Conservation (phyloP, 1,140 invertebrate species). For the Diorhabda sublineata region DNA sequence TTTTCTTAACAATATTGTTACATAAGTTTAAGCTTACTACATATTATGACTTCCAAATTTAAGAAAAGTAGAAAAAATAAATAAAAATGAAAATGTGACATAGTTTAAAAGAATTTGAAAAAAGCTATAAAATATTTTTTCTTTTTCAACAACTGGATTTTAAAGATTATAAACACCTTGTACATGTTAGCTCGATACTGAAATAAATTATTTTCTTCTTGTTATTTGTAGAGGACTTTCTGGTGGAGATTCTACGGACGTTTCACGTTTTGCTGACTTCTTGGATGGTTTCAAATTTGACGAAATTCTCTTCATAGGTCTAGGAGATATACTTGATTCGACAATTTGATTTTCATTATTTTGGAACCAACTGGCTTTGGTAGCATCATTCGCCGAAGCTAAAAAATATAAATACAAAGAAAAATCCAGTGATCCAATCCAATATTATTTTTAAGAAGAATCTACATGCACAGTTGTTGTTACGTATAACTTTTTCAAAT, state of each 20-base stretch:
- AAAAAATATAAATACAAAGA: conserved; percentile 16
- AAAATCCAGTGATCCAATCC: too few relatives aligned
- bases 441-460: too few relatives aligned
- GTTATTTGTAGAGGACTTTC: conserved; percentile 49
- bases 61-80: too few relatives aligned
- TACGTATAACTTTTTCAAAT: neutral
- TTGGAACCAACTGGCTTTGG: conserved; percentile 43
- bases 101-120: too few relatives aligned
- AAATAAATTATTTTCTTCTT: conserved; percentile 35
- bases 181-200: neutral
- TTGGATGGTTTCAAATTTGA: conserved; percentile 49
- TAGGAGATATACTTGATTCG: conserved; percentile 49
- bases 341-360: conserved; percentile 39
- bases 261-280: conserved; percentile 39
- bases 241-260: conserved; percentile 48
- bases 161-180: neutral
- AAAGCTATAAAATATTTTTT: neutral
- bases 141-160: neutral
- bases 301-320: conserved; percentile 50
- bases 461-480: neutral
- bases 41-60: too few relatives aligned
- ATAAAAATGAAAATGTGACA: too few relatives aligned
- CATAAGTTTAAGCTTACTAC: too few relatives aligned
- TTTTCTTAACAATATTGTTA: too few relatives aligned
- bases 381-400: conserved; percentile 32